phyloP scores from a whole-genome alignment of 2,888 invertebrate genomes.

The Taenaris catops region DNA sequence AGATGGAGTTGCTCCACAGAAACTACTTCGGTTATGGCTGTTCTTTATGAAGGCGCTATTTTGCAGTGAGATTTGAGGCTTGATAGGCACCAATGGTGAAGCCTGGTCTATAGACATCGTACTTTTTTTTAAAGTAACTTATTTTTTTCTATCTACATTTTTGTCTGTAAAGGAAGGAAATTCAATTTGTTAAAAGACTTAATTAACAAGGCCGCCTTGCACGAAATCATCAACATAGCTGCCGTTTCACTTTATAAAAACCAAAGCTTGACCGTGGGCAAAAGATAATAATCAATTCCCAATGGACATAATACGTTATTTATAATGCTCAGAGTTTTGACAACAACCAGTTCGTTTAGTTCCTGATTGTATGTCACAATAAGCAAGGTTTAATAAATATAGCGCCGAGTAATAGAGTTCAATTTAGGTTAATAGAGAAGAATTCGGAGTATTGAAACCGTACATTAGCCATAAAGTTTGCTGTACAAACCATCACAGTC shows the following conservation, averaged over 20 bases:
- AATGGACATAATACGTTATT: constrained; percentile 35
- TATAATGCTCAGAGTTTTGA: constrained; percentile 33
- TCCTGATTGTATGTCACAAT: constrained; percentile 33
- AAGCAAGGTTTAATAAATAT: constrained; percentile 45
- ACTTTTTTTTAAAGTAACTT: constrained; percentile 47
- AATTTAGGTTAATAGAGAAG: constrained; percentile 59
- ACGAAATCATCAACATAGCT: constrained; percentile 52
- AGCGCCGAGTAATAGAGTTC: constrained; percentile 41
- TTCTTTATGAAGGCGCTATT: constrained; percentile 75
- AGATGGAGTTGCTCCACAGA: constrained; percentile 70
- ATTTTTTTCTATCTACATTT: constrained; percentile 70
- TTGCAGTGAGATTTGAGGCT: constrained; percentile 66
- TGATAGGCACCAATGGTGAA: constrained; percentile 73
- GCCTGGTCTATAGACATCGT: constrained; percentile 78
- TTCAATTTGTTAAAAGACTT: constrained; percentile 12
- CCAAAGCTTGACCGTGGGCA: constrained; percentile 6
- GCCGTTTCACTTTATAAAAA: constrained; percentile 22
- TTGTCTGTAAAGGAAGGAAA: constrained; percentile 57
- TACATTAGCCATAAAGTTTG: no score
- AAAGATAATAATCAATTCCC: constrained; percentile 11
- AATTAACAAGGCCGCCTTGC: constrained; percentile 9
- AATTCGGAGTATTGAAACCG: constrained; percentile 35
- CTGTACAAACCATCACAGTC: no score
- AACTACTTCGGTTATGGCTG: constrained; percentile 75
- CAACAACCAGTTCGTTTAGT: constrained; percentile 36